A percentile compares a stretch with the other conserved stretches of the same genome.
Conservation (phyloP, 2,888 invertebrate species). For the Acronicta leporina region DNA sequence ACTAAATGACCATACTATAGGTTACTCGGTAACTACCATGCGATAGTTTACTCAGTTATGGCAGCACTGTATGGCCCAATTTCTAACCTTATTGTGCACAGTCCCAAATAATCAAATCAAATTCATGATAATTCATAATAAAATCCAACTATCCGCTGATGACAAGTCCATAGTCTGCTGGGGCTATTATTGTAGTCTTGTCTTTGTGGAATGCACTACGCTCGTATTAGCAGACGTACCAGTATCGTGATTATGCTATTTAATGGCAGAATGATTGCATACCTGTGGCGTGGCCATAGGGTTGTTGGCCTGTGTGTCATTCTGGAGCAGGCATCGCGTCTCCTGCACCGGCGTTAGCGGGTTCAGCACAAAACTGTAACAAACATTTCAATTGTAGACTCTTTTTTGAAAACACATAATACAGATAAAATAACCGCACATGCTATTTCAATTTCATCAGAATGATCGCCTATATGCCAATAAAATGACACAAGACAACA, state of each 20-base stretch:
- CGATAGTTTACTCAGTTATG: too few species aligned
- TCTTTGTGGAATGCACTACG: conserved; percentile 4
- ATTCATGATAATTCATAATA: too few species aligned
- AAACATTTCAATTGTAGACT: conserved; percentile 55
- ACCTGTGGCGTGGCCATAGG: conserved; percentile 94
- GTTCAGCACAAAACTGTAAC: conserved; percentile 95
- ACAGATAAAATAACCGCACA: background rate
- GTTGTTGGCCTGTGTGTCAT: conserved; percentile 97
- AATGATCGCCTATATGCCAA: too few species aligned
- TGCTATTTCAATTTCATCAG: background rate
- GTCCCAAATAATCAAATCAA: too few species aligned
- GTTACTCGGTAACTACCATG: too few species aligned
- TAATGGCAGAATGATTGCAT: conserved; percentile 27
- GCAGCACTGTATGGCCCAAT: too few species aligned
- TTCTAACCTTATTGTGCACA: too few species aligned
- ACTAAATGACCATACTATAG: too few species aligned
- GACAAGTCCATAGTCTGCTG: too few species aligned
- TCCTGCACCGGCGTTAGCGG: conserved; percentile 97
- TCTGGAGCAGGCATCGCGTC: conserved; percentile 96
- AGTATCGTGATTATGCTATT: conserved; percentile 9
- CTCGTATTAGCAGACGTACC: conserved; percentile 1
- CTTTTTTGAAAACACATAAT: background rate
- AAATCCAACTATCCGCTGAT: too few species aligned
- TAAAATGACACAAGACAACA: too few species aligned
- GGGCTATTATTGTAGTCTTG: conserved; percentile 17